These are phyloP conservation scores for Sebastiscus albofasciatus DNA, from an alignment of 2,797 vertebrate species.

Conservation along the genomic window DNA sequence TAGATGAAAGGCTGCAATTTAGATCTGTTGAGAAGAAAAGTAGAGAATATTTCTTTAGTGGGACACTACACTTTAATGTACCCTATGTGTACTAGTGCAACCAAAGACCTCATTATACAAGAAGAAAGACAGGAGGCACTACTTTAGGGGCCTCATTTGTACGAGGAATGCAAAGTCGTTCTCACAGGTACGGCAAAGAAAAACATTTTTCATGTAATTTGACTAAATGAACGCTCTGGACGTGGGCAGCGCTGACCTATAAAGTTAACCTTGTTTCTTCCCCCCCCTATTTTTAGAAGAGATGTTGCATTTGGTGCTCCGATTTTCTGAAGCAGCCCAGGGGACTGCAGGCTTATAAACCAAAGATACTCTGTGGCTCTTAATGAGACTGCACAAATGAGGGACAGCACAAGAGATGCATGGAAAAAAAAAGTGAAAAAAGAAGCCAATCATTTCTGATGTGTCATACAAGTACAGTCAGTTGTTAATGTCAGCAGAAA, in stretches of 20 bases:
- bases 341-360: slow-evolving; percentile 35
- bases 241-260: slow-evolving; percentile 39
- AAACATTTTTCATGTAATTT: slow-evolving; percentile 15
- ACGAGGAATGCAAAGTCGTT: neutral
- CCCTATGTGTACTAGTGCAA: neutral
- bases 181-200: neutral
- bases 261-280: slow-evolving; percentile 66
- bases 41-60: neutral
- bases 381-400: slow-evolving; percentile 46
- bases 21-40: neutral
- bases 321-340: slow-evolving; percentile 38
- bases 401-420: slow-evolving; percentile 1
- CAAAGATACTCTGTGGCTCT: slow-evolving; percentile 14
- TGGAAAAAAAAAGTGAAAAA: neutral
- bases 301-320: slow-evolving; percentile 43
- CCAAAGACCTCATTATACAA: slow-evolving; percentile 6
- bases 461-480: slow-evolving; percentile 2
- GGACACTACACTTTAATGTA: neutral
- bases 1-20: neutral
- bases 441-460: slow-evolving; percentile 2
- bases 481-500: slow-evolving; percentile 5
- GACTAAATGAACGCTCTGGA: slow-evolving; percentile 26
- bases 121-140: neutral
- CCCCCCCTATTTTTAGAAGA: slow-evolving; percentile 39
- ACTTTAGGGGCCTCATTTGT: slow-evolving; percentile 25